A percentile compares a stretch with the other conserved stretches of the same genome.
These are phyloP conservation scores for Montipora capricornis DNA, from an alignment of 64 coral and sea anemone genomes.

Conservation along the genomic window DNA sequence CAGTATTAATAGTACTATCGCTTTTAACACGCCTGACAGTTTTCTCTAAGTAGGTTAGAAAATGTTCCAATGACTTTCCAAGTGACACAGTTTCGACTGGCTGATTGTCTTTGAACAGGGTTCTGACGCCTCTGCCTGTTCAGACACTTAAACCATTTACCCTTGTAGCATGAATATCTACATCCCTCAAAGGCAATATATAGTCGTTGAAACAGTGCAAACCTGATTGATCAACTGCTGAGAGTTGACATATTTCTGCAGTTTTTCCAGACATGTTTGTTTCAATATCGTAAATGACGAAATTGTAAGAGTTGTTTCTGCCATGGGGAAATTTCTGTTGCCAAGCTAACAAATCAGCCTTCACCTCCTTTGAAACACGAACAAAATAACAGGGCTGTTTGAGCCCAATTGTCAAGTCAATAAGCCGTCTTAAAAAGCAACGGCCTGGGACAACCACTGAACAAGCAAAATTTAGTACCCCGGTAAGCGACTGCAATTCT, in stretches of 20 bases:
- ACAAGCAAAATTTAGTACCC: too few species aligned
- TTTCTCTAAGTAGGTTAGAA: slow-evolving; percentile 34
- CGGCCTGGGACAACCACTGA: too few species aligned
- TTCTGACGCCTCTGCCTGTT: too few species aligned
- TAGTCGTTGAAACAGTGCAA: too few species aligned
- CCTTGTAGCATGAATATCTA: too few species aligned
- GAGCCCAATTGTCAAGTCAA: too few species aligned
- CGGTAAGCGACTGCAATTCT: too few species aligned
- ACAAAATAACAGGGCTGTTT: background rate
- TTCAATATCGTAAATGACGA: slow-evolving; percentile 53
- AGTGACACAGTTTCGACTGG: slow-evolving; percentile 9
- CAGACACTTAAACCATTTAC: too few species aligned
- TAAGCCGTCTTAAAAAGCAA: too few species aligned
- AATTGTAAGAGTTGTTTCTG: slow-evolving; percentile 54
- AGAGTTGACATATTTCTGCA: slow-evolving; percentile 4
- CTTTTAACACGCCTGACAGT: background rate
- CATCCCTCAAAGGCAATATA: too few species aligned
- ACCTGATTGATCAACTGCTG: too few species aligned
- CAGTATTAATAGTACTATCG: background rate
- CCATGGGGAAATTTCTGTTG: slow-evolving; percentile 44
- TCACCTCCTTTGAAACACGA: background rate
- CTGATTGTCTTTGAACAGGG: background rate
- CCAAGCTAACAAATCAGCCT: background rate
- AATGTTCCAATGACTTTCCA: slow-evolving; percentile 26
- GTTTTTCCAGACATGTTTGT: slow-evolving; percentile 67